These are phyloP conservation scores for Idaea aversata DNA, from an alignment of 2,888 invertebrate species.

Conservation along the genomic window DNA sequence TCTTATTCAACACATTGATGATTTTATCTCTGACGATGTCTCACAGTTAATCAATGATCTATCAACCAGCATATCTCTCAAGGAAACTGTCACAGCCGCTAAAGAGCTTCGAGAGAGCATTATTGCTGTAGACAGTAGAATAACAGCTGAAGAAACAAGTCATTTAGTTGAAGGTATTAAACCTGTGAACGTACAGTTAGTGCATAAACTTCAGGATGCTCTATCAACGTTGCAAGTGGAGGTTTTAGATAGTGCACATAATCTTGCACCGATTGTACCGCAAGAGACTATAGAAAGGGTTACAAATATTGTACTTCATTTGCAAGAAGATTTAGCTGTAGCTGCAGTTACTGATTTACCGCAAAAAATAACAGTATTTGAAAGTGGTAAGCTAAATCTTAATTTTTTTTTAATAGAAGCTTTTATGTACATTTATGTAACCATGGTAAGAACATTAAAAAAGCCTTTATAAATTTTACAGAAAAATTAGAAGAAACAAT, in stretches of 20 bases:
- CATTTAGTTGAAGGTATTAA: slow-evolving; percentile 14
- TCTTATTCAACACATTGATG: slow-evolving; percentile 37
- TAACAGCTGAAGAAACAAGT: slow-evolving; percentile 17
- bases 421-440: background rate
- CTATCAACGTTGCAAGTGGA: slow-evolving; percentile 38
- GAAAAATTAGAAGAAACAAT: slow-evolving; percentile 24
- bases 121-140: slow-evolving; percentile 13
- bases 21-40: slow-evolving; percentile 38
- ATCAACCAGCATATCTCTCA: slow-evolving; percentile 26
- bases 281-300: slow-evolving; percentile 36
- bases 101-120: slow-evolving; percentile 34
- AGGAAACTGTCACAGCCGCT: slow-evolving; percentile 34
- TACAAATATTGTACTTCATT: slow-evolving; percentile 40
- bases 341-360: slow-evolving; percentile 24
- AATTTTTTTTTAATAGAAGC: background rate
- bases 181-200: slow-evolving; percentile 32
- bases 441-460: background rate
- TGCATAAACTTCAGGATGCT: slow-evolving; percentile 35
- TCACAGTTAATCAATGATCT: slow-evolving; percentile 32
- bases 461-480: slow-evolving; percentile 27
- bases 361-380: slow-evolving; percentile 12
- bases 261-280: slow-evolving; percentile 27
- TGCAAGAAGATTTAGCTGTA: slow-evolving; percentile 45
- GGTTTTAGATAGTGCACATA: slow-evolving; percentile 36
- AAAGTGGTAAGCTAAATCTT: slow-evolving; percentile 22